Percentiles rank a stretch among this genome's conserved stretches.
These are phyloP conservation scores for Ophioninae sp. DNA, from an alignment of 2,888 invertebrate genomes.

Conservation along the genomic window DNA sequence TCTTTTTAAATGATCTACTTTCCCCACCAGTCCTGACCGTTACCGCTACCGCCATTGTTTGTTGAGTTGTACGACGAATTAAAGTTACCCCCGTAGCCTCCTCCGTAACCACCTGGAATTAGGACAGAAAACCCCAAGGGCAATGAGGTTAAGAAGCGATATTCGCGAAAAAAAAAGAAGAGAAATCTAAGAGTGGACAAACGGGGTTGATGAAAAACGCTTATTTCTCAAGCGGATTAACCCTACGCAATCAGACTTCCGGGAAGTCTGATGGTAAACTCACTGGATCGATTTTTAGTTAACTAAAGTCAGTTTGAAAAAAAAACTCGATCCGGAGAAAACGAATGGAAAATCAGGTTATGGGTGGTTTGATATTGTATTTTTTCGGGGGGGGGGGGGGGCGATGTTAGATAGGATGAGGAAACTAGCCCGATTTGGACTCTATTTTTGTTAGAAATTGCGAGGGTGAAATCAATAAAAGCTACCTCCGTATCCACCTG, in stretches of 20 bases:
- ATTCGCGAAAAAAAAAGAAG: neutral
- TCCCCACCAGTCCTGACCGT: constrained; percentile 80
- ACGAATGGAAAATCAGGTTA: no score
- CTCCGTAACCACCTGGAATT: constrained; percentile 74
- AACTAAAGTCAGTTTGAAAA: no score
- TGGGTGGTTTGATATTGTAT: neutral
- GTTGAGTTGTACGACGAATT: constrained; percentile 75
- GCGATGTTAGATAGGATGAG: neutral
- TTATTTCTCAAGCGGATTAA: neutral
- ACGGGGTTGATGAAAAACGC: neutral
- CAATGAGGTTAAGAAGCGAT: constrained; percentile 1
- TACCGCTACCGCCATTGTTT: constrained; percentile 75
- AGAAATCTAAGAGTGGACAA: neutral
- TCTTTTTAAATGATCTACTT: constrained; percentile 65
- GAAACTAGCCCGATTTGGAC: neutral
- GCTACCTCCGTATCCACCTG: constrained; percentile 79
- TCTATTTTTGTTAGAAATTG: neutral
- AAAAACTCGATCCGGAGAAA: no score
- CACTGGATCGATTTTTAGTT: no score
- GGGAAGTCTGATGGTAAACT: no score
- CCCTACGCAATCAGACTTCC: neutral
- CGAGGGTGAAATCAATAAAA: neutral
- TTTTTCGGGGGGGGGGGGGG: no score
- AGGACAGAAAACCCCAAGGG: constrained; percentile 8
- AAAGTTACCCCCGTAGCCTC: constrained; percentile 76